Evolutionary conservation across 2,113 vertebrate species (phyloP).

Genomic region (Myanophis thanlyinensis): DNA sequence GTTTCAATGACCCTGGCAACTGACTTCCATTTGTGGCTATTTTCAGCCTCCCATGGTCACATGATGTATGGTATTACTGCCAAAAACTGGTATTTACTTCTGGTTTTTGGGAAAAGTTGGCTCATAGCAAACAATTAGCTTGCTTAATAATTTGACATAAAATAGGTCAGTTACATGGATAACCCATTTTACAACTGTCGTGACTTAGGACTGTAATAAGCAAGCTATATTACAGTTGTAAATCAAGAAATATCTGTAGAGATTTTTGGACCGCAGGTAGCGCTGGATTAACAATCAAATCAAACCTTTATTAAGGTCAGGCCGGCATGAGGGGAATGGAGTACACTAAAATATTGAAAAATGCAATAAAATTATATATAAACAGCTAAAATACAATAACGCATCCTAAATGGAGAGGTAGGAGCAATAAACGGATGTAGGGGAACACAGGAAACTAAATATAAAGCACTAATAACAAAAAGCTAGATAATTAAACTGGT

Average conservation of each 20-base stretch:
- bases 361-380: too few relatives aligned
- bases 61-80: neutral
- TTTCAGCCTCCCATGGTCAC: neutral
- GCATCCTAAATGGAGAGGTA: neutral
- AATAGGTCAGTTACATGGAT: neutral
- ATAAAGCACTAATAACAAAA: neutral
- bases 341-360: too few relatives aligned
- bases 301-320: too few relatives aligned
- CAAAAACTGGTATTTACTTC: neutral
- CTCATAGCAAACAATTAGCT: neutral
- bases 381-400: too few relatives aligned
- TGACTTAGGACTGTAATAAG: neutral
- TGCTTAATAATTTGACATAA: neutral
- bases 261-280: neutral
- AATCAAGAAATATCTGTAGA: neutral
- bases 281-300: neutral
- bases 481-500: neutral
- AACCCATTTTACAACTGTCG: neutral
- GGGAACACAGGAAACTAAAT: neutral
- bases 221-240: neutral
- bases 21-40: neutral
- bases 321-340: too few relatives aligned
- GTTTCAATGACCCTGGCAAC: neutral
- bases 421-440: neutral
- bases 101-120: neutral